Percentiles rank a stretch among this genome's conserved stretches.
Evolutionary conservation across 2,113 vertebrate species (phyloP).

Genomic region (Platysteira castanea): DNA sequence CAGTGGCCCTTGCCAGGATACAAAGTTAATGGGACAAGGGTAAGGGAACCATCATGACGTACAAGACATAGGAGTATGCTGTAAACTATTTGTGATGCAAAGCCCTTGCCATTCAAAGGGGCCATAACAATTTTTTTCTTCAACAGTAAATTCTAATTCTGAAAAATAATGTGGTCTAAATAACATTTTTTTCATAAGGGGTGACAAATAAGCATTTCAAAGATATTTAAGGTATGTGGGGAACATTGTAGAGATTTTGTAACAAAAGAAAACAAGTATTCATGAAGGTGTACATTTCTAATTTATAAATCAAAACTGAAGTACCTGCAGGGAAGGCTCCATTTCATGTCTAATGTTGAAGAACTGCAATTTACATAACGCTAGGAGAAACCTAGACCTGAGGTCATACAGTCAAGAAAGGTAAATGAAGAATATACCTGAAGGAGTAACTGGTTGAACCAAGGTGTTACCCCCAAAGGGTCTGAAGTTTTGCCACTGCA

Average conservation of each 20-base stretch:
- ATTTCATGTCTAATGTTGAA: background rate
- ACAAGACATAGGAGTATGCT: background rate
- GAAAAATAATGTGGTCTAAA: background rate
- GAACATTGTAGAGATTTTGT: background rate
- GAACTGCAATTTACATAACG: constrained; percentile 39
- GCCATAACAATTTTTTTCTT: background rate
- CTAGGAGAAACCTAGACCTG: constrained; percentile 33
- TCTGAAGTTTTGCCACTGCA: background rate
- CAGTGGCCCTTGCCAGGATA: background rate
- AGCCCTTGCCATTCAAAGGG: background rate
- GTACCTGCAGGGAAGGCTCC: background rate
- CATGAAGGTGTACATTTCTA: background rate
- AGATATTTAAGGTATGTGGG: background rate
- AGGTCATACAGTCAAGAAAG: constrained; percentile 22
- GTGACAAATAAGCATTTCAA: background rate
- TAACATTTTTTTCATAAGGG: background rate
- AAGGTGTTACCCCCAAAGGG: background rate
- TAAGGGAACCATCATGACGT: background rate
- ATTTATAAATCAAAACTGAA: background rate
- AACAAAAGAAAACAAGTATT: background rate
- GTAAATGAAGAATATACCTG: constrained; percentile 10
- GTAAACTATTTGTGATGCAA: background rate
- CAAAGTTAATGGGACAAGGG: background rate
- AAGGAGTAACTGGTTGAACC: background rate
- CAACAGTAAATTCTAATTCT: background rate